Base-by-base conservation (phyloP, 2,797 vertebrate species). In the Cynodonichthys magdalenae region DNA sequence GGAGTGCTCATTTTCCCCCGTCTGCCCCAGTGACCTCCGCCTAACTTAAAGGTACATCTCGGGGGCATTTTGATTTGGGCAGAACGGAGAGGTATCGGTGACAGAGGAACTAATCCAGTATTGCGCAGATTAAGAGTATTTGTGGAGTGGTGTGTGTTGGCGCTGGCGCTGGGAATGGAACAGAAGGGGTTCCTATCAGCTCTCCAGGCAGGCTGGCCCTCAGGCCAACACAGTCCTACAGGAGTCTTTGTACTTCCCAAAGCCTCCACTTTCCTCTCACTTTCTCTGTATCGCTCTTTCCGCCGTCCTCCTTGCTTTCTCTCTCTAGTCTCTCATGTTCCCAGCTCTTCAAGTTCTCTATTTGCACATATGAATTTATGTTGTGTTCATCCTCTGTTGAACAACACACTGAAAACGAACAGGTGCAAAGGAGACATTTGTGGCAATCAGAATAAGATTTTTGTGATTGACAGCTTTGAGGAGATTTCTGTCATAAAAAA, bases 41-140 rank as follows among this genome's bases (percentile, higher is more conserved):
- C 85, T 89, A 91, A 94, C 91, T 94, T 94, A 88, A 94, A 94
- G 93, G 92, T 92, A 92, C 86, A 88, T 92, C 93, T 93, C 77
- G 91, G 87, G 92, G 93, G 92, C 92, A 93, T 90, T 87, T 84
- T 82, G 86, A 92, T 90, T 92, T 87, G 85, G 84, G 88, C 81
- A 83, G 82, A 89, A 92, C 81, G 88, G 82, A 90, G 90, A 84
- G 91, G 93, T 91, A 92, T 93, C 87, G 88, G 91, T 93, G 92
- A 92, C 89, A 92, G 87, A 85, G 91, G 87, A 85, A 90, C 89
- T 95, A 95, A 95, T 93, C 95, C 90, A 93, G 90, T 92, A 87
- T 87, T 93, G 92, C 89, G 89, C 90, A 93, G 94, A 95, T 95
- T 92, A 92, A 91, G 92, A 86, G 91, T 90, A 85, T 77, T 89